A percentile compares a stretch with the other conserved stretches of the same genome.
phyloP scores from a whole-genome alignment of 2,113 vertebrate species.

The Vombatus ursinus region DNA sequence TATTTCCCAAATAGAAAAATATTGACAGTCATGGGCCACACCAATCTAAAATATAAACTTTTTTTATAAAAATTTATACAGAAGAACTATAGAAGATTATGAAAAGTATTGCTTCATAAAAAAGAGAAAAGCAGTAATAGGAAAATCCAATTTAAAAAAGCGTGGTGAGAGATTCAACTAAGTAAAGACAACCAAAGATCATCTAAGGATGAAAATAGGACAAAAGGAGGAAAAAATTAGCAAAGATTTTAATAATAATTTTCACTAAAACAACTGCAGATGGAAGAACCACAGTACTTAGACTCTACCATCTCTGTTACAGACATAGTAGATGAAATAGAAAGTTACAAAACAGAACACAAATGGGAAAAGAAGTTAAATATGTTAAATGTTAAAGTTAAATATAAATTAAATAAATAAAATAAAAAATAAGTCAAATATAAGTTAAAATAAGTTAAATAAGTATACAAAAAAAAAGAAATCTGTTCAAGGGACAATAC shows the following conservation, averaged over 20 bases:
- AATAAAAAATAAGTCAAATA: neutral
- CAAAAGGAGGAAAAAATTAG: neutral
- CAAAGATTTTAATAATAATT: neutral
- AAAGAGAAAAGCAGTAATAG: neutral
- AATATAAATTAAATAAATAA: neutral
- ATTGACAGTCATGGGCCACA: neutral
- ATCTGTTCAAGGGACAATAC: neutral
- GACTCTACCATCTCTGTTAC: neutral
- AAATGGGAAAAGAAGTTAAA: neutral
- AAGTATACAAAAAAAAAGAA: neutral
- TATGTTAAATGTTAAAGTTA: no score
- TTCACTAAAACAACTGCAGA: neutral
- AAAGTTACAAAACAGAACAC: neutral
- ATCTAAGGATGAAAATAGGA: neutral
- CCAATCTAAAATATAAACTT: neutral
- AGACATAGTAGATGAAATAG: neutral
- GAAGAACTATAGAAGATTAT: neutral
- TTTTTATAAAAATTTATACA: neutral
- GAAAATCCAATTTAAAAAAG: neutral
- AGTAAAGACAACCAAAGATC: neutral
- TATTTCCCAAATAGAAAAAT: neutral
- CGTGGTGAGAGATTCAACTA: neutral
- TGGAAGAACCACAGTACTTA: neutral
- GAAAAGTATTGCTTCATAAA: neutral
- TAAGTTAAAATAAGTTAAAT: no score